Evolutionary conservation across 2,888 invertebrate genomes (phyloP), one percentile per base, ranked within the genome.

Genomic region (Lordiphosa andalusiaca): DNA sequence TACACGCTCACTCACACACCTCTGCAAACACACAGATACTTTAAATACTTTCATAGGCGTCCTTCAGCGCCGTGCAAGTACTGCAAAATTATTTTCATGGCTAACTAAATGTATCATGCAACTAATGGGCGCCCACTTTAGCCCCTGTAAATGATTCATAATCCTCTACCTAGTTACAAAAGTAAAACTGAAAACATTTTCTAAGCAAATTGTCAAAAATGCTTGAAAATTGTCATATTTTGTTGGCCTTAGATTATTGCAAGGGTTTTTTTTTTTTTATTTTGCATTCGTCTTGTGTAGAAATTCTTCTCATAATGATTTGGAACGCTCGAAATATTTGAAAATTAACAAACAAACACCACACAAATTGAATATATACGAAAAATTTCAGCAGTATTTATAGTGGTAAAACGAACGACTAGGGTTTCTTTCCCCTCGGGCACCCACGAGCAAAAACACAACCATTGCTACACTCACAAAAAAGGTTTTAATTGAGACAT

Each of bases 31-130:
- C 25, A 30, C 19, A 61, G 30, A 61, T 41, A 47, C 59, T 37
- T 50, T 44, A 60, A 62, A 60, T 61, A 60, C 19, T 48, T 13
- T 9, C 12, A n/a, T 66, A 66, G 72, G 67, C 85, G 83, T 70
- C 83, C 83, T 85, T 83, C 84, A 75, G 58, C 41, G 67, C 72
- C 71, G 73, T 82, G 70, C 73, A 75, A 73, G 4, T 23, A 23
- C 23, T 67, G 65, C 64, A 46, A 60, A 60, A 71, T 71, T 82
- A 70, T 76, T 76, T 85, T 85, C 83, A 83, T 84, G 77, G 85
- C 72, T 77, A 69, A 67, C 42, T 49, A 21, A 56, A 70, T 64
- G 42, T 61, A 61, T 76, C 63, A 64, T 33, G 46, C 33, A 56
- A 59, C 67, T 55, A 44, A 56, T 36, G 23, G 40, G 23, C 46